Evolutionary conservation across 2,797 vertebrate species (phyloP), one percentile per base, ranked within the genome.

Genomic region (Anas capensis): DNA sequence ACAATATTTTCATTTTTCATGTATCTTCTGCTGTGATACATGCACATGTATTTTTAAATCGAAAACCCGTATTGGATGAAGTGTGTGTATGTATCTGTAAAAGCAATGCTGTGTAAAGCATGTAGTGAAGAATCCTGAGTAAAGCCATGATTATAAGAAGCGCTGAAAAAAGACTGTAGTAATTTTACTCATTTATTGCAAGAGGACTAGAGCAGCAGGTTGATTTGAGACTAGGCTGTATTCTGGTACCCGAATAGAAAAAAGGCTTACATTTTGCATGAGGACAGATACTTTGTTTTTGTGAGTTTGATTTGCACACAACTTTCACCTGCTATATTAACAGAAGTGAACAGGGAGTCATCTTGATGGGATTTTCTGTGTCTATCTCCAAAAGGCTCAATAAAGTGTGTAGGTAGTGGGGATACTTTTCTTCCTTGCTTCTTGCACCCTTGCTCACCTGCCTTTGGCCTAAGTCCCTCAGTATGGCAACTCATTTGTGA

Each of bases 61-160:
- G 17, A 53, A 23, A 92, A 61, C 44, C 20, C 18, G 23, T 18
- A 14, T 9, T 62, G 20, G 16, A 65, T 88, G 8, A 77, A 73
- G 19, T 85, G 4, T 23, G 14, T 40, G 8, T 27, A 8, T 34
- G 12, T 48, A 46, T 36, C 42, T 75, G 27, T 76, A 46, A 60
- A 71, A 91, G 34, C 3, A 6, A 10, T 0, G 1, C 18, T 65
- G 14, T 6, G 6, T 24, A 65, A 36, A 90, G 70, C 15, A 33
- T 2, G 3, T 61, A 31, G 14, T 56, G 38, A 71, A 58, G 11
- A 75, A 58, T 81, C 51, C 15, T 5, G 27, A 69, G 14, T 23
- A 42, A 6, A 44, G 14, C 34, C 2, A 2, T 0, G 0, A 46
- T 60, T 64, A 8, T 42, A 18, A 48, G n/a, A 13, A 36, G 17